Evolutionary conservation across 1,140 invertebrate genomes (phyloP).

Genomic region (Achroia grisella): DNA sequence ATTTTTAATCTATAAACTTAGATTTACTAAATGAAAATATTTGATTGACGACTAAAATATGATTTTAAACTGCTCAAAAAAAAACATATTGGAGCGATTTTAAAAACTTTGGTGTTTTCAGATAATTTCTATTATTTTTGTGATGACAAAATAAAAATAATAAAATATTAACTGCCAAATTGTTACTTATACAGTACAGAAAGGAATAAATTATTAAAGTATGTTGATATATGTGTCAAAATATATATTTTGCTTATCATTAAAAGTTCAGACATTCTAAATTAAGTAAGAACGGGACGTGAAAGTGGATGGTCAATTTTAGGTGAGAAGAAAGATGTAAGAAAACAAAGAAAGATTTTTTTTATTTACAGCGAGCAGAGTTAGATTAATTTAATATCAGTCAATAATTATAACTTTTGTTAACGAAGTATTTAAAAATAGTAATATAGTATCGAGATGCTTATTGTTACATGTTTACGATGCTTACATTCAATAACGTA

Average conservation of each 20-base stretch:
- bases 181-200: conserved; percentile 4
- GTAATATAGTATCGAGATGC: conserved; percentile 23
- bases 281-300: conserved; percentile 12
- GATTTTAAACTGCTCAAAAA: neutral
- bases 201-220: conserved; percentile 6
- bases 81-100: too few relatives aligned
- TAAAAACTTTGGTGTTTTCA: too few relatives aligned
- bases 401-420: neutral
- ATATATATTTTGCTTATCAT: conserved; percentile 18
- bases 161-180: conserved; percentile 22
- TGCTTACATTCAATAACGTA: conserved; percentile 41
- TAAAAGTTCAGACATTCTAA: conserved; percentile 16
- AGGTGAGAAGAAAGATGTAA: conserved; percentile 16
- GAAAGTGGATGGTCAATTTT: conserved; percentile 44
- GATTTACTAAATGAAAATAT: neutral
- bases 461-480: conserved; percentile 56
- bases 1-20: conserved; percentile 1
- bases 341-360: too few relatives aligned
- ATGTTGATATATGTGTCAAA: conserved; percentile 17
- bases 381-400: neutral
- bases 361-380: neutral
- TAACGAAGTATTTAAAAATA: conserved; percentile 7
- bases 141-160: conserved; percentile 11
- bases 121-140: conserved; percentile 1
- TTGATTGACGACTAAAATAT: too few relatives aligned